A percentile compares a stretch with the other conserved stretches of the same genome.
These are phyloP conservation scores for Girardia tigrina DNA, from an alignment of 2,888 invertebrate species.

Conservation along the genomic window DNA sequence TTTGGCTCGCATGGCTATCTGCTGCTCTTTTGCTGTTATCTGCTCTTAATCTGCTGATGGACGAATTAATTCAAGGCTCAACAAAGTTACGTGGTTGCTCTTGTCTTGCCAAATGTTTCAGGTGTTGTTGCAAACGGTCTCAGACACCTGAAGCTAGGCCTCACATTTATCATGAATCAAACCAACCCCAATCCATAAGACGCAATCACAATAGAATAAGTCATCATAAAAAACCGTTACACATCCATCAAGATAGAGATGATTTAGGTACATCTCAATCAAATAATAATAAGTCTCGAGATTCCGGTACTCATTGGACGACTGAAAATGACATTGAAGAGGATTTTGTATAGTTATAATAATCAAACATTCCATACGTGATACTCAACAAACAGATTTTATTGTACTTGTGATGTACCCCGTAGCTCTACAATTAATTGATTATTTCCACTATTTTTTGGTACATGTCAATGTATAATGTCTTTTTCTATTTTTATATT, in stretches of 20 bases:
- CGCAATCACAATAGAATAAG: conserved; percentile 12
- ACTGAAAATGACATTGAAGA: conserved; percentile 3
- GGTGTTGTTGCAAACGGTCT: conserved; percentile 15
- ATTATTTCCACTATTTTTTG: conserved; percentile 23
- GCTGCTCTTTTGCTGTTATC: background rate
- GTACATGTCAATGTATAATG: background rate
- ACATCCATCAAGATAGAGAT: background rate
- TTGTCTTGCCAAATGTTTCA: conserved; percentile 12
- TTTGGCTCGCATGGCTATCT: conserved; percentile 12
- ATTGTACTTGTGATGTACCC: conserved; percentile 14
- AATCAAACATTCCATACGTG: conserved; percentile 17
- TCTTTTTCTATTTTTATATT: conserved; percentile 9
- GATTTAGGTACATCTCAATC: background rate
- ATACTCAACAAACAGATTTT: conserved; percentile 16
- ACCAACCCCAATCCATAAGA: background rate
- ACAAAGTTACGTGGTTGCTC: conserved; percentile 19
- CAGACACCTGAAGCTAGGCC: background rate
- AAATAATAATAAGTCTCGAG: background rate
- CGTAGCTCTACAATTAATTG: conserved; percentile 16
- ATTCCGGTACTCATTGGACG: background rate
- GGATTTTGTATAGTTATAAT: conserved; percentile 20
- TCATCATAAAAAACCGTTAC: background rate
- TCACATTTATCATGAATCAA: conserved; percentile 7
- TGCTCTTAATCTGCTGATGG: conserved; percentile 23
- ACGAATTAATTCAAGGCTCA: conserved; percentile 20